Base-by-base conservation (phyloP, 2,113 vertebrate species). In the Edolisoma coerulescens region DNA sequence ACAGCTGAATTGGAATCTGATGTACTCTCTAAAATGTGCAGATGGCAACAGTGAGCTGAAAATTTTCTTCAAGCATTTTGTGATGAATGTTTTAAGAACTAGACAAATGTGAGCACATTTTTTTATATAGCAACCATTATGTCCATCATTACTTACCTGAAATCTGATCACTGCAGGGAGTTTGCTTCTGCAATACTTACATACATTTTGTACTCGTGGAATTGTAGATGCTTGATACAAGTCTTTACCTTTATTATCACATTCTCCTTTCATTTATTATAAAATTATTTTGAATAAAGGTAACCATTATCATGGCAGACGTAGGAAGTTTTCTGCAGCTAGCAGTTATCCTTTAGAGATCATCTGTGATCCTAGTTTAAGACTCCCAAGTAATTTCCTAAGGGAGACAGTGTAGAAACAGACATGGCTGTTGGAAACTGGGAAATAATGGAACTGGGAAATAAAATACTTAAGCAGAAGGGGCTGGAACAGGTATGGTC, bases 401-500 rank as follows among this genome's bases (percentile, higher is more conserved):
- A 21, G 24, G n/a, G 16, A 83, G 13, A 37, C 3, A 9, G 26
- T 15, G 8, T 77, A 65, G 27, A 80, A 60, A 73, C 57, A 81
- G 64, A 59, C 22, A 61, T 1, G 5, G 53, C 49, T 76, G n/a
- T n/a, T n/a, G n/a, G n/a, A n/a, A n/a, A n/a, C n/a, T n/a, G n/a
- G n/a, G n/a, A n/a, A n/a, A n/a, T n/a, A 64, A 79, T 16, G 41
- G 69, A 54, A 78, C 32, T 8, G 16, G 56, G 13, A 86, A 82
- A 52, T 52, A 30, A 68, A 19, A 32, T 39, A 69, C 27, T 28
- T 64, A 1, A 16, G 24, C 30, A 71, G n/a, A 30, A 39, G 10
- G 16, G 53, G 16, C 12, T 0, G 0, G 3, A 70, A 53, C 27
- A n/a, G 65, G 8, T 26, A 33, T 16, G 11, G 35, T 41, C 11